Conservation (phyloP, 2,888 invertebrate species). For the Spialia ferax region DNA sequence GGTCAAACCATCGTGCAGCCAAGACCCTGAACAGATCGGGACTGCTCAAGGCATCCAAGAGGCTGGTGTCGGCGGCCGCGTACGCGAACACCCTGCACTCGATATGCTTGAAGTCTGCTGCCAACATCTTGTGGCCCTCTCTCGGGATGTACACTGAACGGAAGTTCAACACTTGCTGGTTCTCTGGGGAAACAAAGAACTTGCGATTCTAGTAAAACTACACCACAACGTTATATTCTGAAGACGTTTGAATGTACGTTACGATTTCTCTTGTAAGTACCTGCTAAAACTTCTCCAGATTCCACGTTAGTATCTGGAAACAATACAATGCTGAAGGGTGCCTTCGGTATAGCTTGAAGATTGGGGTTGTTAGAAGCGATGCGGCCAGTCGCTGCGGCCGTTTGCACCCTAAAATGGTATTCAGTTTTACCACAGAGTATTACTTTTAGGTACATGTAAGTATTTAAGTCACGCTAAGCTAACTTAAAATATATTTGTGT, state of each 20-base stretch:
- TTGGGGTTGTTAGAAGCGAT: slow-evolving; percentile 80
- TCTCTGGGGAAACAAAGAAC: neutral
- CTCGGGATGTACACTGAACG: slow-evolving; percentile 70
- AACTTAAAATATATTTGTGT: too few relatives aligned
- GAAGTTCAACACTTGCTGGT: slow-evolving; percentile 53
- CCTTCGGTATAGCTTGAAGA: slow-evolving; percentile 81
- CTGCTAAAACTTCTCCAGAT: slow-evolving; percentile 18
- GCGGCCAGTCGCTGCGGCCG: slow-evolving; percentile 79
- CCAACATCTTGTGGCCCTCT: slow-evolving; percentile 60
- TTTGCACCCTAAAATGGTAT: slow-evolving; percentile 69
- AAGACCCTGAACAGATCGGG: slow-evolving; percentile 73
- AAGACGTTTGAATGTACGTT: too few relatives aligned
- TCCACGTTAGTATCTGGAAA: slow-evolving; percentile 51
- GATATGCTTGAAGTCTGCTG: slow-evolving; percentile 81
- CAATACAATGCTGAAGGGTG: slow-evolving; percentile 62
- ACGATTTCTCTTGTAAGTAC: too few relatives aligned
- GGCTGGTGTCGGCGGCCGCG: slow-evolving; percentile 63
- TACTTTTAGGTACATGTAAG: too few relatives aligned
- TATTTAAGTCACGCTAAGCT: too few relatives aligned
- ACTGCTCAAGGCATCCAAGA: slow-evolving; percentile 58
- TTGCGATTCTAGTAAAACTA: too few relatives aligned
- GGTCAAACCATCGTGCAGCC: slow-evolving; percentile 68
- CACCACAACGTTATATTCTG: neutral
- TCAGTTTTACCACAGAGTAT: neutral
- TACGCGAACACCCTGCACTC: slow-evolving; percentile 83